Percentiles rank a stretch among this genome's conserved stretches.
Evolutionary conservation across 2,113 vertebrate species (phyloP).

Genomic region (Gymnorhina tibicen): DNA sequence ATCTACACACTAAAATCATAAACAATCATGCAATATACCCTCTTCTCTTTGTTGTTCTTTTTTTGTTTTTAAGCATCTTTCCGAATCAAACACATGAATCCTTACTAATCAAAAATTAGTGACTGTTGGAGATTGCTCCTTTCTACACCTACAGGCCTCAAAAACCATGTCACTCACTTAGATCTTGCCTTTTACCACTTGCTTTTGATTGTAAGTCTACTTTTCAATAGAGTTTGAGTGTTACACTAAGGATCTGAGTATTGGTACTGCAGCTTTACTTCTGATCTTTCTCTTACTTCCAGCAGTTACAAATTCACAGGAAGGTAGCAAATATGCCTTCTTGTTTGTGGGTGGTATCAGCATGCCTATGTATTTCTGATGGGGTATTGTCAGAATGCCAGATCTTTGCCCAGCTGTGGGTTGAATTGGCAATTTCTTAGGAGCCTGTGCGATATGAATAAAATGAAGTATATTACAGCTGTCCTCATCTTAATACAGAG

Average conservation of each 20-base stretch:
- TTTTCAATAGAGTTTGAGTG: neutral
- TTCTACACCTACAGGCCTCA: neutral
- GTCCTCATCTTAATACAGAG: slow-evolving; percentile 58
- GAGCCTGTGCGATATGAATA: slow-evolving; percentile 19
- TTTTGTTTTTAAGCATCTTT: neutral
- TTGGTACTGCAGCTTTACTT: slow-evolving; percentile 9
- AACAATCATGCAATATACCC: neutral
- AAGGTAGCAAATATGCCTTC: slow-evolving; percentile 23
- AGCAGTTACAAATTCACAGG: slow-evolving; percentile 10
- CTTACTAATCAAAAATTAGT: neutral
- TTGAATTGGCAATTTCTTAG: slow-evolving; percentile 50
- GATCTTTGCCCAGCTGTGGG: slow-evolving; percentile 54
- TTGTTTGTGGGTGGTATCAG: slow-evolving; percentile 59
- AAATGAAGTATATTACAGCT: slow-evolving; percentile 56
- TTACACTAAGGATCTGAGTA: neutral
- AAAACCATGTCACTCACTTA: neutral
- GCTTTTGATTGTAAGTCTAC: neutral
- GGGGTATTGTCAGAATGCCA: slow-evolving; percentile 44
- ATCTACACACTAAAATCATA: neutral
- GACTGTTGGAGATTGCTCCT: neutral
- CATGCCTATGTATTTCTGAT: slow-evolving; percentile 43
- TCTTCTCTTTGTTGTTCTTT: neutral
- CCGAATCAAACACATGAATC: neutral
- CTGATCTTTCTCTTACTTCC: slow-evolving; percentile 30
- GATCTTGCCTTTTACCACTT: neutral